Conservation (phyloP, 2,113 vertebrate genomes). For the Calypte anna region DNA sequence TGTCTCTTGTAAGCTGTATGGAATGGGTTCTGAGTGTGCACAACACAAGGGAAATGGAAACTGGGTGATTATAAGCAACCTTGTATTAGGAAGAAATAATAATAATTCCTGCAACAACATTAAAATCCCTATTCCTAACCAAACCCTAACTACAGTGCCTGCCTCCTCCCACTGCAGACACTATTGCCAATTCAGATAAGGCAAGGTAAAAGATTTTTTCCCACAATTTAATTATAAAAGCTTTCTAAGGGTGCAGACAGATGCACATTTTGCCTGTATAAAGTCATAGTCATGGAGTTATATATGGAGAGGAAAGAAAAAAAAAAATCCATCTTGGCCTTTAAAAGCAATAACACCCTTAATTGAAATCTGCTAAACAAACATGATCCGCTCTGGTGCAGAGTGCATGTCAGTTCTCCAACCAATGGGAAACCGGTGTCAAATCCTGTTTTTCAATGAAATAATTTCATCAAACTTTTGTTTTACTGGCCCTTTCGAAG, state of each 20-base stretch:
- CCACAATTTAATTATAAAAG: background rate
- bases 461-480: background rate
- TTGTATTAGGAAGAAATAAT: background rate
- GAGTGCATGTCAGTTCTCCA: background rate
- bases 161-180: background rate
- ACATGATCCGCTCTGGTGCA: background rate
- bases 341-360: conserved; percentile 8
- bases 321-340: background rate
- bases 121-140: background rate
- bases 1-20: background rate
- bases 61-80: background rate
- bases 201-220: background rate
- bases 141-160: background rate
- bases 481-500: background rate
- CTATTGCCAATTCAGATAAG: background rate
- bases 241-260: background rate
- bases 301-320: background rate
- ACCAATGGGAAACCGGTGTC: background rate
- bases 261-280: background rate
- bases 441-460: background rate
- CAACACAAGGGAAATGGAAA: background rate
- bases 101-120: background rate
- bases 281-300: background rate
- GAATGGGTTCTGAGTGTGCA: background rate
- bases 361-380: conserved; percentile 15